Conservation (phyloP, 2,797 vertebrate species). For the Enteromius mattozi region DNA sequence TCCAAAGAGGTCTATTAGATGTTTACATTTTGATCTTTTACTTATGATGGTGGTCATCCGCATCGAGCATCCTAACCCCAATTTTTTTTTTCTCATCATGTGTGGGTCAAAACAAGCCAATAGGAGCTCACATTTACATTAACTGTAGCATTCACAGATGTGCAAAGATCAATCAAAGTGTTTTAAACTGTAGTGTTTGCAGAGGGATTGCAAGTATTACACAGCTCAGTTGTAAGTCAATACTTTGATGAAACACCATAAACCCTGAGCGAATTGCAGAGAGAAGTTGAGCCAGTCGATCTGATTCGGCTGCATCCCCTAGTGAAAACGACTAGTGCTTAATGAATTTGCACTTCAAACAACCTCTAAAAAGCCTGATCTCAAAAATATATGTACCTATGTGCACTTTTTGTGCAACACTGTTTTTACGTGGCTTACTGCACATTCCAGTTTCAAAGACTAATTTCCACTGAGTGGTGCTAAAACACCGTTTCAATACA, state of each 20-base stretch:
- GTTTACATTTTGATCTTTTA: not conserved
- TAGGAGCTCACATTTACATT: not conserved
- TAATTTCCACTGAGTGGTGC: too few species aligned
- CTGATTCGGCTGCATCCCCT: not conserved
- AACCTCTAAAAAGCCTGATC: not conserved
- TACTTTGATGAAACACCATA: slow-evolving; percentile 19
- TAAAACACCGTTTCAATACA: too few species aligned
- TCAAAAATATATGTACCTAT: too few species aligned
- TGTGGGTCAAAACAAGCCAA: not conserved
- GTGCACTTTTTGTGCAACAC: too few species aligned
- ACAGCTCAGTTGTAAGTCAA: not conserved
- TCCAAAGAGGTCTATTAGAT: not conserved
- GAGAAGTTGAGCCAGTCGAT: not conserved
- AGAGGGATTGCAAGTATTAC: slow-evolving; percentile 17
- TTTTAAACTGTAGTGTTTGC: slow-evolving; percentile 7
- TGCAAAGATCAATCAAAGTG: not conserved
- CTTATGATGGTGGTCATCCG: not conserved
- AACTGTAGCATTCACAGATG: slow-evolving; percentile 1
- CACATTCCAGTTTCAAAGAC: too few species aligned
- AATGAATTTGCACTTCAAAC: not conserved
- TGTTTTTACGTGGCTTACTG: too few species aligned
- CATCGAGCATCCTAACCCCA: not conserved
- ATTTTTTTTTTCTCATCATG: too few species aligned
- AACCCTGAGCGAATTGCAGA: slow-evolving; percentile 3
- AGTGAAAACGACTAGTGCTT: not conserved